Evolutionary conservation across 64 coral and sea anemone species (phyloP), one percentile per base, ranked within the genome.

Genomic region (Pocillopora verrucosa): DNA sequence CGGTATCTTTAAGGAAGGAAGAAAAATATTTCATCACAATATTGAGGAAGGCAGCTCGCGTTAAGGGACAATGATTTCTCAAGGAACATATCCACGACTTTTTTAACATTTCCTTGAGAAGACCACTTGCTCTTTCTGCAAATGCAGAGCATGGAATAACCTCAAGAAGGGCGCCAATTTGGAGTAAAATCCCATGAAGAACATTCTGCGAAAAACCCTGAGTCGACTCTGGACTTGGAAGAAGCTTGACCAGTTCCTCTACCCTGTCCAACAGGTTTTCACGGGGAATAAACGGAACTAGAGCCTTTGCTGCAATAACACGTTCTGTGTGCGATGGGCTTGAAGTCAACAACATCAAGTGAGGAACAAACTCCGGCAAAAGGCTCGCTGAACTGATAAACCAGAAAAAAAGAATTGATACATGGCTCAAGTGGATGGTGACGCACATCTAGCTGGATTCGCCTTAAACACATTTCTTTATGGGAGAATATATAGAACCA

Each of bases 171-270:
- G 25, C 56, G 14, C 80, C 77, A 72, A 94, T 89, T 70, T 95
- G 94, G 9, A 81, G 91, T 60, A 95, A 78, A 57, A 78, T 92
- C 30, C 94, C 94, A 51, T 95, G 94, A 56, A 92, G 36, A 59
- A 30, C 34, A 75, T 95, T 95, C 16, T 95, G 90, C 7, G 86
- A 79, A n/a, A 81, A 57, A 22, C 16, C 5, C 34, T 85, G 61
- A 3, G 41, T 51, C 7, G 41, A 7, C 34, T 51, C 59, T 36
- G 73, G 61, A 30, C 11, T 26, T 12, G 86, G 94, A 20, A 95
- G 83, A 16, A 51, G 38, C 58, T 9, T 61, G 30, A 92, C 69
- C 34, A 95, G 38, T 61, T 95, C 94, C 58, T 79, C 87, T 20
- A 79, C 74, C 58, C 84, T 92, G 17, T 35, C 61, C 25, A 89